phyloP scores from a whole-genome alignment of 1,140 invertebrate species.

The Ptiloglossa arizonensis region DNA sequence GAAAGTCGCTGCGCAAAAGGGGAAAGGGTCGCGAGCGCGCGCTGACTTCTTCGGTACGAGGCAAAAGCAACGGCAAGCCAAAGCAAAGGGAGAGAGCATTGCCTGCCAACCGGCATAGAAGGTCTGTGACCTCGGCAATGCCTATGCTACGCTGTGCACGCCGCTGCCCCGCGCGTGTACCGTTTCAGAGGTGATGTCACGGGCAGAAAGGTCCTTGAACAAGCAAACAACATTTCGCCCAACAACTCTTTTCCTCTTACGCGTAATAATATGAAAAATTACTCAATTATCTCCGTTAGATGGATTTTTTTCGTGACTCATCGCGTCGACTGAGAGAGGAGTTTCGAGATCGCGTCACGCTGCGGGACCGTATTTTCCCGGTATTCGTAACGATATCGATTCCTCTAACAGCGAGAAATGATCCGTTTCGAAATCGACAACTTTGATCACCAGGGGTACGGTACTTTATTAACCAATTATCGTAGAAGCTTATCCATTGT shows the following conservation, averaged over 20 bases:
- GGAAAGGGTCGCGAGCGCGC: constrained; percentile 52
- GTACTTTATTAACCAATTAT: too few species aligned
- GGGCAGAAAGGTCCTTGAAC: constrained; percentile 51
- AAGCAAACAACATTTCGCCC: constrained; percentile 20
- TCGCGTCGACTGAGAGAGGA: too few species aligned
- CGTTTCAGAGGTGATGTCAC: constrained; percentile 74
- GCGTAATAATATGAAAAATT: neutral
- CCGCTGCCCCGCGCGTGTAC: constrained; percentile 53
- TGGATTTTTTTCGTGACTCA: too few species aligned
- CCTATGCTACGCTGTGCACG: constrained; percentile 61
- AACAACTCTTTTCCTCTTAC: constrained; percentile 9
- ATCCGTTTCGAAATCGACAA: too few species aligned
- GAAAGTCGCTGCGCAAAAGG: constrained; percentile 60
- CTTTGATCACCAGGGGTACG: too few species aligned
- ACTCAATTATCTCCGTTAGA: neutral
- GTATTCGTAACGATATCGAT: too few species aligned
- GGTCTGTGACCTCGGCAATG: constrained; percentile 80
- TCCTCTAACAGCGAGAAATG: too few species aligned
- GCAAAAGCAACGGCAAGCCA: constrained; percentile 56
- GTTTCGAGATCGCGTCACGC: too few species aligned
- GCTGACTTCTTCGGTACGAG: constrained; percentile 43
- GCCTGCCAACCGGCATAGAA: constrained; percentile 77
- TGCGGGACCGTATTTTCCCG: too few species aligned
- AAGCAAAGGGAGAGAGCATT: constrained; percentile 66
- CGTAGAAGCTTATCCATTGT: too few species aligned